Conservation (phyloP, 2,797 vertebrate genomes). For the Hafferia zeledoni region DNA sequence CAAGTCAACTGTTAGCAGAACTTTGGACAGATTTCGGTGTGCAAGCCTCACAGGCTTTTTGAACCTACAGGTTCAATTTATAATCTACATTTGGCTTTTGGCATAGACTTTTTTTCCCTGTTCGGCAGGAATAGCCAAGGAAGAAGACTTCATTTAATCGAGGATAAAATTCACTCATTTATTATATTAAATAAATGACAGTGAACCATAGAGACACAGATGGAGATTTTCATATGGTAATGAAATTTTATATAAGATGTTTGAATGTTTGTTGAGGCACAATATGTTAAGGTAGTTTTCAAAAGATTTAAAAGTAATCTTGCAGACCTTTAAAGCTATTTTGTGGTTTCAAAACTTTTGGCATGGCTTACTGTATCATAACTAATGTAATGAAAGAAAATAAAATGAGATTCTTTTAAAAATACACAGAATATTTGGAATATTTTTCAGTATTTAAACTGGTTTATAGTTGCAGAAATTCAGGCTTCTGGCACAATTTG, state of each 20-base stretch:
- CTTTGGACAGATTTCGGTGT: background rate
- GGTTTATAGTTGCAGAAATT: constrained; percentile 32
- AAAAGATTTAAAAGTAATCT: constrained; percentile 5
- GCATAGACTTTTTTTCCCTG: background rate
- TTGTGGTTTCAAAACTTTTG: constrained; percentile 39
- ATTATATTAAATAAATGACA: background rate
- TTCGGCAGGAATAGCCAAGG: background rate
- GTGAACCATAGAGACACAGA: background rate
- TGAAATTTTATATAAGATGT: background rate
- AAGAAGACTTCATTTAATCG: background rate
- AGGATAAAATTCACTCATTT: background rate
- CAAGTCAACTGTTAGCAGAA: background rate
- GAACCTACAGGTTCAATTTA: background rate
- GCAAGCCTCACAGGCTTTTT: background rate
- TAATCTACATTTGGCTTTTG: background rate
- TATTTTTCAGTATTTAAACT: constrained; percentile 43
- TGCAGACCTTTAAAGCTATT: constrained; percentile 15
- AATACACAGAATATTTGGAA: constrained; percentile 47
- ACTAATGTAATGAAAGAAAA: constrained; percentile 41
- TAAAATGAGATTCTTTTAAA: constrained; percentile 43
- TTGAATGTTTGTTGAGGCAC: background rate
- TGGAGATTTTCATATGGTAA: background rate
- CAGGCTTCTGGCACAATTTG: background rate
- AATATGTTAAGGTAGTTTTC: background rate
- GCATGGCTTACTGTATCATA: background rate